phyloP scores from a whole-genome alignment of 2,113 vertebrate genomes.

The Cygnus atratus region DNA sequence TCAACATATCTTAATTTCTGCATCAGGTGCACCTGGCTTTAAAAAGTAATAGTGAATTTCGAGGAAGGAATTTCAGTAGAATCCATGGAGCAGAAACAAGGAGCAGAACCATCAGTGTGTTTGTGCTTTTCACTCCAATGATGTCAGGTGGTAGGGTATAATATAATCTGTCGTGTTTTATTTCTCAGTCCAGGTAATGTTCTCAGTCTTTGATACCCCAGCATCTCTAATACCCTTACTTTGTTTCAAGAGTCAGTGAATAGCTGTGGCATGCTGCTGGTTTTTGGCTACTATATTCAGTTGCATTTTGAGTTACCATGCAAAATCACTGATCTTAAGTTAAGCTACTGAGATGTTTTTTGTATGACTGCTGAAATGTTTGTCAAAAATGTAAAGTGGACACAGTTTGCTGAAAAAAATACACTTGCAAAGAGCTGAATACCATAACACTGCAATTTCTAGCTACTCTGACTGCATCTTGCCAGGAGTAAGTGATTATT shows the following conservation, averaged over 20 bases:
- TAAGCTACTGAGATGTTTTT: not conserved
- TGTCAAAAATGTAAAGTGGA: not conserved
- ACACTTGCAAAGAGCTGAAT: not conserved
- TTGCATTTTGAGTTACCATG: not conserved
- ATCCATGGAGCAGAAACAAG: not conserved
- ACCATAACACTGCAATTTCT: not conserved
- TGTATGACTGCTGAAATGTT: not conserved
- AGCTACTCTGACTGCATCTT: not conserved
- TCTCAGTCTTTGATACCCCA: not conserved
- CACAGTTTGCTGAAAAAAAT: not conserved
- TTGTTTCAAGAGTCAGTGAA: not conserved
- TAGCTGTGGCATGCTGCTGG: not conserved
- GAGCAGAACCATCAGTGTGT: accelerated
- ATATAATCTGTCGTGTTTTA: not conserved
- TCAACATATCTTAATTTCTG: not conserved
- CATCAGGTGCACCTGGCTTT: not conserved
- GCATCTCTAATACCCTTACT: not conserved
- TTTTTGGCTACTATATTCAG: not conserved
- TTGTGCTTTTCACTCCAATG: not conserved
- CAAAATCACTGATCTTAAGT: not conserved
- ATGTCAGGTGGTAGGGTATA: not conserved
- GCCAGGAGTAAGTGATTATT: not conserved
- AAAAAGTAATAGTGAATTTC: not conserved
- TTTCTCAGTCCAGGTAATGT: not conserved
- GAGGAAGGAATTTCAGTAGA: not conserved